Evolutionary conservation across 2,888 invertebrate species (phyloP).

Genomic region (Nomada hirtipes): DNA sequence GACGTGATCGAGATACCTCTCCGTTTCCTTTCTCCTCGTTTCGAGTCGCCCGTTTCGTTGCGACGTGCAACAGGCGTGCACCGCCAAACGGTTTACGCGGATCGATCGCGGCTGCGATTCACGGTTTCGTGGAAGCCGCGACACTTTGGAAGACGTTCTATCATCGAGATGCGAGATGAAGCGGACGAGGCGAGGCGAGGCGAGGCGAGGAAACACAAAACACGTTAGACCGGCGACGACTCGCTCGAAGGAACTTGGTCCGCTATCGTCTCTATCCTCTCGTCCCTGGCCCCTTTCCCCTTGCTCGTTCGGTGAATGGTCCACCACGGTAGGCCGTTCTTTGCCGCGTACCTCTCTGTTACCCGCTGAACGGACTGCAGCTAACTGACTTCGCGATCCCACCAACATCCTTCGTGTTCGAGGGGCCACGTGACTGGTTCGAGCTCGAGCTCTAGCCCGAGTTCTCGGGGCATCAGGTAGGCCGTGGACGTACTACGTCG

Average conservation of each 20-base stretch:
- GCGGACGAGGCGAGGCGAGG: neutral
- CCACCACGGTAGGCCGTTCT: conserved; percentile 19
- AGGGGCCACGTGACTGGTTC: conserved; percentile 80
- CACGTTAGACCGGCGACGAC: conserved; percentile 51
- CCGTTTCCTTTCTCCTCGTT: neutral
- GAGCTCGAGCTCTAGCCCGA: conserved; percentile 67
- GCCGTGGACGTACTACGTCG: conserved; percentile 49
- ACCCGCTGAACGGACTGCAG: conserved; percentile 74
- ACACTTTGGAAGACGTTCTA: neutral
- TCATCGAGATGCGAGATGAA: conserved; percentile 8
- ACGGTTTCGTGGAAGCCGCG: neutral
- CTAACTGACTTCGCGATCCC: conserved; percentile 80
- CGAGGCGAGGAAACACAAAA: neutral
- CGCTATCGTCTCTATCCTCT: conserved; percentile 45
- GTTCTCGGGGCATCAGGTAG: conserved; percentile 77
- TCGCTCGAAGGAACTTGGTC: conserved; percentile 44
- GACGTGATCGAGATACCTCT: neutral
- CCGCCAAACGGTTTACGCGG: neutral
- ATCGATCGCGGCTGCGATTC: neutral
- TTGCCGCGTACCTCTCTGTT: conserved; percentile 66
- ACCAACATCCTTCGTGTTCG: conserved; percentile 81
- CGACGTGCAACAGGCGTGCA: neutral
- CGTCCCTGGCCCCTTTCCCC: conserved; percentile 10
- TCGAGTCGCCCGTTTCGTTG: neutral
- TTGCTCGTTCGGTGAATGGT: conserved; percentile 25